These are phyloP conservation scores for Watsonalla cultraria DNA, from an alignment of 2,888 invertebrate genomes.

Conservation along the genomic window DNA sequence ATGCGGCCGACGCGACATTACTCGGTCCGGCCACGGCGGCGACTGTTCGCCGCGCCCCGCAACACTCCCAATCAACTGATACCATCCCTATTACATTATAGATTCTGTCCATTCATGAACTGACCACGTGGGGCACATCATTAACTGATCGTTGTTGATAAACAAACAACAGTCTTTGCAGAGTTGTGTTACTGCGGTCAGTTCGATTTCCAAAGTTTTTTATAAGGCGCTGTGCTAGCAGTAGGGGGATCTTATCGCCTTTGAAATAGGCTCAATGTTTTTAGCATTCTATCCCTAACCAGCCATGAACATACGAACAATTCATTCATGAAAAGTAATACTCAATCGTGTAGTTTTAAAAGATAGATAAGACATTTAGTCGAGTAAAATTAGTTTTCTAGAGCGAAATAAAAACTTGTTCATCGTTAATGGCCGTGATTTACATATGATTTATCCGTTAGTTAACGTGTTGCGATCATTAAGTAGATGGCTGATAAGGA, in stretches of 20 bases:
- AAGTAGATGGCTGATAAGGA: slow-evolving; percentile 41
- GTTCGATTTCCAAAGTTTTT: too few relatives aligned
- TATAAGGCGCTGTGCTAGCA: too few relatives aligned
- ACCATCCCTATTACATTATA: slow-evolving; percentile 37
- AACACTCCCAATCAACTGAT: slow-evolving; percentile 53
- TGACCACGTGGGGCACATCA: slow-evolving; percentile 30
- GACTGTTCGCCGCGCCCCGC: slow-evolving; percentile 57
- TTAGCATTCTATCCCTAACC: too few relatives aligned
- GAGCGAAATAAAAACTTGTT: background rate
- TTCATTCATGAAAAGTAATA: too few relatives aligned
- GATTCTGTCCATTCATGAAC: slow-evolving; percentile 44
- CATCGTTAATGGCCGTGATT: slow-evolving; percentile 8
- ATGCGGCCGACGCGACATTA: slow-evolving; percentile 69
- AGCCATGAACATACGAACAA: too few relatives aligned
- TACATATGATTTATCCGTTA: slow-evolving; percentile 22
- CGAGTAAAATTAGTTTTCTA: background rate
- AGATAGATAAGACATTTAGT: too few relatives aligned
- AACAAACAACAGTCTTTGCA: background rate
- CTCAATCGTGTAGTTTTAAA: too few relatives aligned
- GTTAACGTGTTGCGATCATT: slow-evolving; percentile 24
- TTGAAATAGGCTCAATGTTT: too few relatives aligned
- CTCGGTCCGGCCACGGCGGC: slow-evolving; percentile 53
- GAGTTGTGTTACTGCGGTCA: too few relatives aligned
- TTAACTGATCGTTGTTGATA: background rate
- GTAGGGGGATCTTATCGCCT: too few relatives aligned